phyloP scores from a whole-genome alignment of 2,797 vertebrate genomes.

The Leuciscus waleckii region DNA sequence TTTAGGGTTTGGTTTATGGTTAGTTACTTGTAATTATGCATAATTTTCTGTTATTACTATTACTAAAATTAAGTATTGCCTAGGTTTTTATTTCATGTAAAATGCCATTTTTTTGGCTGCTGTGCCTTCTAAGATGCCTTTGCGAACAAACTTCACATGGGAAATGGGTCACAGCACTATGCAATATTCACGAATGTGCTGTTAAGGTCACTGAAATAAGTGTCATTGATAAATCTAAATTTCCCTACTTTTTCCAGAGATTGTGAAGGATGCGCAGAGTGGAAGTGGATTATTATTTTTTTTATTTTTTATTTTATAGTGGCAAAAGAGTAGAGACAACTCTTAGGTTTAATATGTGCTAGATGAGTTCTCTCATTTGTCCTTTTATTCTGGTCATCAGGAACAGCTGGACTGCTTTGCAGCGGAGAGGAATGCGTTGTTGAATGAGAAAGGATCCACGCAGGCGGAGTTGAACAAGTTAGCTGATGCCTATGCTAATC shows the following conservation, averaged over 20 bases:
- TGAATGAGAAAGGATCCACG: constrained; percentile 88
- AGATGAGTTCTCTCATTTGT: background rate
- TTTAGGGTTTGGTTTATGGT: no score
- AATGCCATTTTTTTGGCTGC: no score
- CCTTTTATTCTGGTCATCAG: constrained; percentile 71
- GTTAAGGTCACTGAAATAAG: background rate
- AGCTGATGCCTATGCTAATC: constrained; percentile 88
- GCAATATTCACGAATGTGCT: background rate
- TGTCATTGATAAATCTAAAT: background rate
- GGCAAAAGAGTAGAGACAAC: background rate
- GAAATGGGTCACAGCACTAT: background rate
- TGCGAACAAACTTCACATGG: background rate
- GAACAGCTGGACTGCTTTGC: constrained; percentile 91
- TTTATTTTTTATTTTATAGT: background rate
- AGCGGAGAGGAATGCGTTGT: constrained; percentile 84
- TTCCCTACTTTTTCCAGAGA: background rate
- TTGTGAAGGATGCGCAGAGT: background rate
- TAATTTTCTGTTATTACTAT: no score
- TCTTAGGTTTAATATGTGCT: background rate
- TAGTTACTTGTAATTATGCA: no score
- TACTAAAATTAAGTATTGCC: no score
- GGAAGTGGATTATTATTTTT: no score
- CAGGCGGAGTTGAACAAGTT: constrained; percentile 91
- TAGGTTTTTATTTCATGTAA: no score
- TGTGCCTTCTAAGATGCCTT: background rate